These are phyloP conservation scores for Thysanoteuthis rhombus DNA, from an alignment of 2,888 invertebrate species.

Conservation along the genomic window DNA sequence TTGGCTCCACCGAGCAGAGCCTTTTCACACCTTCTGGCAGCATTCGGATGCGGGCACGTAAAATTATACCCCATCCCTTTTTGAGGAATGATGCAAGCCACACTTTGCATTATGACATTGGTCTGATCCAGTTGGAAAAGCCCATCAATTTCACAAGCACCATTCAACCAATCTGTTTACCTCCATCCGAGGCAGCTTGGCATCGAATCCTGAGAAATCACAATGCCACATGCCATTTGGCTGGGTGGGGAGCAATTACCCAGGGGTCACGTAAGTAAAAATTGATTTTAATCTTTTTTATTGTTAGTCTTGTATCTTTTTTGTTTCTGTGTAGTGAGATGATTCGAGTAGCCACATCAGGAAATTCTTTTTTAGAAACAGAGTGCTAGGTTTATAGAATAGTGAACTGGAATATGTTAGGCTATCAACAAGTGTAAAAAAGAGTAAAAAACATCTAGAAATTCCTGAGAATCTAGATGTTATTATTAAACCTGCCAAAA, in stretches of 20 bases:
- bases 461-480: too few relatives aligned
- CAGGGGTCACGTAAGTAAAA: conserved; percentile 1
- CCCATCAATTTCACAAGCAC: conserved; percentile 46
- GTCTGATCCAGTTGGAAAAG: conserved; percentile 47
- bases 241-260: conserved; percentile 56
- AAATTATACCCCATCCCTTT: conserved; percentile 43
- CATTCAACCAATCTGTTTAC: conserved; percentile 54
- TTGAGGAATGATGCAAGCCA: conserved; percentile 39
- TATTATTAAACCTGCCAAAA: too few relatives aligned
- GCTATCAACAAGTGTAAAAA: too few relatives aligned
- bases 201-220: conserved; percentile 33
- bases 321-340: too few relatives aligned
- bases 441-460: too few relatives aligned
- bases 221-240: conserved; percentile 45
- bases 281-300: neutral
- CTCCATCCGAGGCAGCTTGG: conserved; percentile 37
- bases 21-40: neutral
- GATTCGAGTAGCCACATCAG: too few relatives aligned
- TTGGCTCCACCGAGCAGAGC: conserved; percentile 28
- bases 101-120: conserved; percentile 50
- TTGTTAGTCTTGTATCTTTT: too few relatives aligned
- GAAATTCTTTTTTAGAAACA: too few relatives aligned
- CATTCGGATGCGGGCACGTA: conserved; percentile 23
- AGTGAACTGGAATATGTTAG: too few relatives aligned
- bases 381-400: too few relatives aligned